Conservation (phyloP, 2,888 invertebrate species). For the Andrena minutula region DNA sequence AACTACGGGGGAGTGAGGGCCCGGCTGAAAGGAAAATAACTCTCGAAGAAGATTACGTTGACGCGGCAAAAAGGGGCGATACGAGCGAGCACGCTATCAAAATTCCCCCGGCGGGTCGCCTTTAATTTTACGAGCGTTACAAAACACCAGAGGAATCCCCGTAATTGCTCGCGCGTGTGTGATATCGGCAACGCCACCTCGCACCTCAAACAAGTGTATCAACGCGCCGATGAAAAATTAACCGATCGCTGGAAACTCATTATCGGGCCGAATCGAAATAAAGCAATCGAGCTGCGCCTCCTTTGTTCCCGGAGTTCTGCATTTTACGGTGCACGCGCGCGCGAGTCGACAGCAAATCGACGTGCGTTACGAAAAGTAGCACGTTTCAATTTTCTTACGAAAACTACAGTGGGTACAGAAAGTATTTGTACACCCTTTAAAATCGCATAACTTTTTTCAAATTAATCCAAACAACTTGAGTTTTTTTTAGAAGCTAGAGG, state of each 20-base stretch:
- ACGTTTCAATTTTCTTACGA: no score
- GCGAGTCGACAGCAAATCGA: neutral
- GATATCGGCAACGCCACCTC: neutral
- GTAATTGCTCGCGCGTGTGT: neutral
- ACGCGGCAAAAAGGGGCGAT: conserved; percentile 12
- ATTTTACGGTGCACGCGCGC: neutral
- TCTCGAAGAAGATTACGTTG: conserved; percentile 21
- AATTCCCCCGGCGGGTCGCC: conserved; percentile 5
- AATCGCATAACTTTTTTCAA: no score
- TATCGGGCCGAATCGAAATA: conserved; percentile 9
- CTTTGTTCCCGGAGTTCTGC: no score
- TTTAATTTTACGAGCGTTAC: conserved; percentile 11
- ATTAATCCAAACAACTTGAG: no score
- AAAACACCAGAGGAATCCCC: neutral
- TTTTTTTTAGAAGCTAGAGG: no score
- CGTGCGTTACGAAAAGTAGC: no score
- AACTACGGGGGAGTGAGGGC: conserved; percentile 21
- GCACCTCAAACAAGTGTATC: neutral
- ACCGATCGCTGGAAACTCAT: neutral
- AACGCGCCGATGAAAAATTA: conserved; percentile 12
- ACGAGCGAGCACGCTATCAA: conserved; percentile 4
- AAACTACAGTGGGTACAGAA: no score
- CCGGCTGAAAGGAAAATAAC: conserved; percentile 29
- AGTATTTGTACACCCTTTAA: no score
- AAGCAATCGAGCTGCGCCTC: neutral